A percentile compares a stretch with the other conserved stretches of the same genome.
phyloP scores from a whole-genome alignment of 1,140 invertebrate genomes.

The Cepaea nemoralis region DNA sequence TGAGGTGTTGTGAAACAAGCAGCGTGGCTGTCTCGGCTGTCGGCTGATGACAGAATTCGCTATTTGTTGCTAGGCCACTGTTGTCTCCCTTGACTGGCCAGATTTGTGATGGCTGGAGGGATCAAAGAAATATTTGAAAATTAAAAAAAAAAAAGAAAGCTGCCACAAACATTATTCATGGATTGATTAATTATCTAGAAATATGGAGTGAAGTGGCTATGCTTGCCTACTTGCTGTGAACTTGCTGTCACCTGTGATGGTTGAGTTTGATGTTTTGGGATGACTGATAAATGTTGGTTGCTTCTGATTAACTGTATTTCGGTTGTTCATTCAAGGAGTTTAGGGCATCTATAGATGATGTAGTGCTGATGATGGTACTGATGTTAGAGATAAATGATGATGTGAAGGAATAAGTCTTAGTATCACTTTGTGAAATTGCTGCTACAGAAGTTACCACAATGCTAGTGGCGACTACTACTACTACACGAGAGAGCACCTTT shows the following conservation, averaged over 20 bases:
- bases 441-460: background rate
- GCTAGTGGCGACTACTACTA: background rate
- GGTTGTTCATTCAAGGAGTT: background rate
- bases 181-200: no score
- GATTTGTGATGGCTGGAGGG: background rate
- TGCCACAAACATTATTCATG: background rate
- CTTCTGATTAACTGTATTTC: background rate
- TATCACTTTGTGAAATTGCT: background rate
- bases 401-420: background rate
- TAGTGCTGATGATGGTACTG: background rate
- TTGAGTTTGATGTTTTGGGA: background rate
- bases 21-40: constrained; percentile 30
- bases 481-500: background rate
- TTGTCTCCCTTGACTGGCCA: background rate
- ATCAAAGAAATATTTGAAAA: background rate
- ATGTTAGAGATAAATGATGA: no score
- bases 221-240: no score
- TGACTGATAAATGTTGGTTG: background rate
- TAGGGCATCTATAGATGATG: background rate
- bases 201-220: no score
- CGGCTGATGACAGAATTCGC: constrained; percentile 13
- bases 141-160: background rate
- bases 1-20: constrained; percentile 11
- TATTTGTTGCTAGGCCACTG: background rate
- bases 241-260: no score